A percentile compares a stretch with the other conserved stretches of the same genome.
Conservation (phyloP, 2,797 vertebrate species). For the Clarias laeviceps region DNA sequence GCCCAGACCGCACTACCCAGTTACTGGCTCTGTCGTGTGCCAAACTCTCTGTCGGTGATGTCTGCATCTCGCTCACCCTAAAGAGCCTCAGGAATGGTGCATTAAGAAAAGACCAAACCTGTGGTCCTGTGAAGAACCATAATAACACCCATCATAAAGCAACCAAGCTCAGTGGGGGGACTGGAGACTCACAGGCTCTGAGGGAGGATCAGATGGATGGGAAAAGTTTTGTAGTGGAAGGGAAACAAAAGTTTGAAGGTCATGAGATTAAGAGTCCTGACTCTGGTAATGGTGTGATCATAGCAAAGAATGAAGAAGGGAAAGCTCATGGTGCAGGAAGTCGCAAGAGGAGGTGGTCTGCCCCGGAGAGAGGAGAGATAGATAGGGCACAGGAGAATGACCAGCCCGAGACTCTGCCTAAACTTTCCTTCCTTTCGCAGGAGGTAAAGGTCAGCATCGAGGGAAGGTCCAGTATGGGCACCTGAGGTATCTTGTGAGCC, state of each 20-base stretch:
- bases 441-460: slow-evolving; percentile 99
- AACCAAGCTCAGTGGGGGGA: slow-evolving; percentile 78
- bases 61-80: slow-evolving; percentile 97
- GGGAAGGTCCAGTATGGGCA: slow-evolving; percentile 93
- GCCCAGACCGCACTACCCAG: slow-evolving; percentile 95
- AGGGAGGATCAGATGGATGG: slow-evolving; percentile 78
- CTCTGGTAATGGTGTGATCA: slow-evolving; percentile 30
- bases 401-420: slow-evolving; percentile 91
- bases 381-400: slow-evolving; percentile 86
- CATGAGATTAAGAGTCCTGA: slow-evolving; percentile 24
- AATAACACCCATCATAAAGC: slow-evolving; percentile 84
- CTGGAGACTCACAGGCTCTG: slow-evolving; percentile 75
- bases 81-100: slow-evolving; percentile 88
- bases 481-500: slow-evolving; percentile 74
- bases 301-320: slow-evolving; percentile 33
- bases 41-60: slow-evolving; percentile 96
- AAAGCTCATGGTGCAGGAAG: slow-evolving; percentile 64
- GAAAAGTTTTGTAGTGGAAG: slow-evolving; percentile 72
- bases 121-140: slow-evolving; percentile 64
- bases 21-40: slow-evolving; percentile 97
- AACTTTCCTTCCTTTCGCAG: slow-evolving; percentile 96
- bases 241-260: slow-evolving; percentile 30
- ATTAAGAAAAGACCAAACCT: slow-evolving; percentile 49
- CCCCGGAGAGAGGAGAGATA: slow-evolving; percentile 92
- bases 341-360: slow-evolving; percentile 98